Evolutionary conservation across 2,113 vertebrate genomes (phyloP).

Genomic region (Ophiodon elongatus): DNA sequence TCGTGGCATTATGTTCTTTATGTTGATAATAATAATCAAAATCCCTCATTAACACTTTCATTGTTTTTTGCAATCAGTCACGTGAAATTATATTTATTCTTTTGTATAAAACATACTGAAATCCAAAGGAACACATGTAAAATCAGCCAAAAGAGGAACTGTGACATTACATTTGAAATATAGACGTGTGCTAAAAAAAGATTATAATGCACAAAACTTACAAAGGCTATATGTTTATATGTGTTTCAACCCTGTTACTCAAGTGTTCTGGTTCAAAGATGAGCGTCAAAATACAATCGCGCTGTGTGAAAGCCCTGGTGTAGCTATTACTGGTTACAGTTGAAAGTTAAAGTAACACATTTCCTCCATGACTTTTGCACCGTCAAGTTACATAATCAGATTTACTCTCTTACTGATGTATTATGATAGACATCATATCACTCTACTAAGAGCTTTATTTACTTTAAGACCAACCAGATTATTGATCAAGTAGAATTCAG

Average conservation of each 20-base stretch:
- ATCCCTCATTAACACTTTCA: background rate
- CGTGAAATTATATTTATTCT: slow-evolving; percentile 24
- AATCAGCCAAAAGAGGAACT: background rate
- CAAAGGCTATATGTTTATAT: background rate
- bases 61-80: background rate
- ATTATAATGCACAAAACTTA: background rate
- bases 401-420: background rate
- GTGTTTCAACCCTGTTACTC: background rate
- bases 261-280: background rate
- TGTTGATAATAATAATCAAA: background rate
- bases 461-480: background rate
- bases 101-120: slow-evolving; percentile 28
- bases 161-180: slow-evolving; percentile 12
- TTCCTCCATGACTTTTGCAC: background rate
- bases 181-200: background rate
- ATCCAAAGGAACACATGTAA: slow-evolving; percentile 5
- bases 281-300: background rate
- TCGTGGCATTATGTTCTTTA: background rate
- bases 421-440: background rate
- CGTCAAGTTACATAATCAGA: background rate
- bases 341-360: background rate
- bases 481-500: background rate
- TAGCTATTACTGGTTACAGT: background rate
- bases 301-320: background rate
- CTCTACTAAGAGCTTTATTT: background rate